phyloP scores from a whole-genome alignment of 2,797 vertebrate genomes.

The Sebastes cheni region DNA sequence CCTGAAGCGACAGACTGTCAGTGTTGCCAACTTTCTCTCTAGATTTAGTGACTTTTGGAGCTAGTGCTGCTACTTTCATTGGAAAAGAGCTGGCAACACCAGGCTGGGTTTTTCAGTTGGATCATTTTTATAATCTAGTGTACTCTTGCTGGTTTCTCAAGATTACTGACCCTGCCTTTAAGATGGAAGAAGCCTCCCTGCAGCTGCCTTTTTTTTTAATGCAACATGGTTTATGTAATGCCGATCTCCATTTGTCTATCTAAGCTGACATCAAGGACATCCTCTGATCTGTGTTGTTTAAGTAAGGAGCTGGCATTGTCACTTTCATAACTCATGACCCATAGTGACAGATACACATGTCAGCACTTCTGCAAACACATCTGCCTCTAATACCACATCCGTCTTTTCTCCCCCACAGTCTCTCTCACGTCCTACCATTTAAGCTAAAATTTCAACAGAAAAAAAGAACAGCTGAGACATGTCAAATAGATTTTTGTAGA shows the following conservation, averaged over 20 bases:
- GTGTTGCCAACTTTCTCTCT: no score
- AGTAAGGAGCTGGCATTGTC: conserved; percentile 56
- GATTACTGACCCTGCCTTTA: background rate
- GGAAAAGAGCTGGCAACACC: no score
- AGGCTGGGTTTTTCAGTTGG: no score
- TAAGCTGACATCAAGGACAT: conserved; percentile 66
- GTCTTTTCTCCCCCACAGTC: background rate
- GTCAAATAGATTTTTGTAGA: background rate
- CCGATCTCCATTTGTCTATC: conserved; percentile 56
- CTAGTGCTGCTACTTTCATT: no score
- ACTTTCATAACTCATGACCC: conserved; percentile 60
- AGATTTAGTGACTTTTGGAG: no score
- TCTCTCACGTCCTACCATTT: background rate
- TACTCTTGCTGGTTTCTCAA: no score
- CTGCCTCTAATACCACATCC: conserved; percentile 37
- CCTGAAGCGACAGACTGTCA: no score
- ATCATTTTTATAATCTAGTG: no score
- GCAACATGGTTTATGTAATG: conserved; percentile 49
- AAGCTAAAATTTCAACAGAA: background rate
- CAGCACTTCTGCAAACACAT: conserved; percentile 69
- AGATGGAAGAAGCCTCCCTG: conserved; percentile 6
- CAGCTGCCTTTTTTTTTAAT: conserved; percentile 9
- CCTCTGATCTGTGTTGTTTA: conserved; percentile 48
- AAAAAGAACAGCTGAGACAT: conserved; percentile 19
- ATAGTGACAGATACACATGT: conserved; percentile 70